Evolutionary conservation across 2,797 vertebrate species (phyloP), one percentile per base, ranked within the genome.

Genomic region (Chelon labrosus): DNA sequence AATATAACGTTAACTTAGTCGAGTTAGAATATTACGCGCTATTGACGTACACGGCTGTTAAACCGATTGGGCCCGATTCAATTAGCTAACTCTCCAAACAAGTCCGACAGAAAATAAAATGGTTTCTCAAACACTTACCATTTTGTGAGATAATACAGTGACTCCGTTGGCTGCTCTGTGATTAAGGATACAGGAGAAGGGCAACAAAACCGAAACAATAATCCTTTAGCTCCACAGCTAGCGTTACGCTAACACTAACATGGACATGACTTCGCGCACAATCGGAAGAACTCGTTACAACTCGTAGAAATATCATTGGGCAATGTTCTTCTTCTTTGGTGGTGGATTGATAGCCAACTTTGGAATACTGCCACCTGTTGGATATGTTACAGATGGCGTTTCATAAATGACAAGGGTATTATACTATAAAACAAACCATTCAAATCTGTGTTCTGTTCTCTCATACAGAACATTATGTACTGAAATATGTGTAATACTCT

Each of bases 311-410:
- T 13, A 1, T 41, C 16, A 73, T 77, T 85, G 84, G 79, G 59
- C 65, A 12, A 13, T 0, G 0, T 63, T 80, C 73, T 88, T 84
- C 84, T 88, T 92, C 82, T 11, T 10, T 65, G 44, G 14, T 57
- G 1, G 1, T 0, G n/a, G 44, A 22, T 35, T 1, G 39, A 17
- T 1, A 38, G 11, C 0, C 0, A 47, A n/a, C 0, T 1, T 5
- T 1, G 1, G 19, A 41, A 3, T 54, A 16, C 11, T 7, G 68
- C 70, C 85, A 25, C n/a, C 75, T 75, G 16, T 6, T 44, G 61
- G 19, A 44, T 12, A 1, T 31, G 0, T 16, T 53, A 31, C 3
- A 16, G 47, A 57, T 0, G 1, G 35, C 22, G 10, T 41, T 41
- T 41, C 39, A 10, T 41, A 10, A 10, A 41, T 10, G 7, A 39